Conservation (phyloP, 2,113 vertebrate species). For the Gopherus flavomarginatus region DNA sequence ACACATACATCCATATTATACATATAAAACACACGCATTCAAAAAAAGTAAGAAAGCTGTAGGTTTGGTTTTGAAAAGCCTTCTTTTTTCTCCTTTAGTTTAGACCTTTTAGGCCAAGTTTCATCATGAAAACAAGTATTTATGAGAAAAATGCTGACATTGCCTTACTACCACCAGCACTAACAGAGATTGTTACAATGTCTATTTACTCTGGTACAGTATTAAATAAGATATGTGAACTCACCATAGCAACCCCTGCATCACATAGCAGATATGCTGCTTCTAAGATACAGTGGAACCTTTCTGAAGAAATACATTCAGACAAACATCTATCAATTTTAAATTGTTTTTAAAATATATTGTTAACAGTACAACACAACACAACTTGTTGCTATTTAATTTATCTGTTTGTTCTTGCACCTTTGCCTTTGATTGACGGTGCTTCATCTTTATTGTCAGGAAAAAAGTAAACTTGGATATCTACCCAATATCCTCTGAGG, state of each 20-base stretch:
- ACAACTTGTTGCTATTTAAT: neutral
- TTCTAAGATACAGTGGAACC: constrained; percentile 60
- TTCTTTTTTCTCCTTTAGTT: neutral
- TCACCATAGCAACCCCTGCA: constrained; percentile 69
- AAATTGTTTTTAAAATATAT: constrained; percentile 37
- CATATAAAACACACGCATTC: neutral
- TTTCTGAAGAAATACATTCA: constrained; percentile 56
- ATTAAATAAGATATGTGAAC: constrained; percentile 68
- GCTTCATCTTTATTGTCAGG: neutral
- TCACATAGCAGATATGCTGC: constrained; percentile 51
- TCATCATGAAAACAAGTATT: constrained; percentile 55
- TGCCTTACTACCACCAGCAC: constrained; percentile 28
- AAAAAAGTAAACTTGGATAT: neutral
- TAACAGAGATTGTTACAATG: neutral
- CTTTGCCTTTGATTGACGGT: neutral
- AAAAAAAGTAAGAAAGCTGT: neutral
- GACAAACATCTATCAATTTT: constrained; percentile 39
- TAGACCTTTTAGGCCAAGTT: neutral
- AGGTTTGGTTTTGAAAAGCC: neutral
- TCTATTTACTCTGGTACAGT: constrained; percentile 72
- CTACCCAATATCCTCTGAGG: neutral
- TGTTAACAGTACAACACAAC: neutral
- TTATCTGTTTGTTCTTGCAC: neutral
- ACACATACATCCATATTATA: neutral
- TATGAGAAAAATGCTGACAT: constrained; percentile 64